Evolutionary conservation across 1,140 invertebrate genomes (phyloP), one percentile per base, ranked within the genome.

Genomic region (Drosophila ambigua): DNA sequence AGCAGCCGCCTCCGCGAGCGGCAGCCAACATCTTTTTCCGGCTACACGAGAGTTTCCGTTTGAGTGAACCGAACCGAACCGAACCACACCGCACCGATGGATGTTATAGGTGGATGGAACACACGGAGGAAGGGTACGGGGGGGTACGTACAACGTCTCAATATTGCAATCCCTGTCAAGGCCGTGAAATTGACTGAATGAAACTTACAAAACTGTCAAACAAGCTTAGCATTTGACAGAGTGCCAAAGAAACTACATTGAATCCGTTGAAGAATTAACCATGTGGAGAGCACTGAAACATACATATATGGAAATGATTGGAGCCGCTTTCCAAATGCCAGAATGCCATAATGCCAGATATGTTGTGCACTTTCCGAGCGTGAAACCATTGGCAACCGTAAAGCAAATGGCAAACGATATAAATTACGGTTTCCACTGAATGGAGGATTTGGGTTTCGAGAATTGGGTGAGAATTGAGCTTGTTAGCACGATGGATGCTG

Each of bases 1-100:
- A 87, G 71, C 72, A 75, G 72, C 66, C 65, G 73, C 65, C 72
- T 74, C 68, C 61, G 51, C 61, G 20, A 46, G 51, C 60, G 62
- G 51, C 74, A 78, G 61, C 69, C 82, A 68, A 78, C 81, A 87
- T 85, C 82, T 81, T 81, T 39, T 67, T 77, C 61, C 74, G 65
- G 72, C 74, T 66, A 78, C 60, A 64, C 60, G 63, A 74, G 76
- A 57, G 52, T 62, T 75, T 71, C 71, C 79, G 58, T 83, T 76
- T 58, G 77, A 67, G 54, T 78, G 60, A 39, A 28, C 72, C 46
- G 43, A 11, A 4, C 9, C 9, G 35, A 11, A 11, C 3, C 9
- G 5, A 0, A 28, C 26, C 26, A 4, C 35, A 39, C 9, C 35
- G 35, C 35, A 35, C 28, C 5, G 16, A 43, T 15, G 16, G 41